These are phyloP conservation scores for Stichodactyla mertensii DNA, from an alignment of 64 coral and sea anemone species.

Conservation along the genomic window DNA sequence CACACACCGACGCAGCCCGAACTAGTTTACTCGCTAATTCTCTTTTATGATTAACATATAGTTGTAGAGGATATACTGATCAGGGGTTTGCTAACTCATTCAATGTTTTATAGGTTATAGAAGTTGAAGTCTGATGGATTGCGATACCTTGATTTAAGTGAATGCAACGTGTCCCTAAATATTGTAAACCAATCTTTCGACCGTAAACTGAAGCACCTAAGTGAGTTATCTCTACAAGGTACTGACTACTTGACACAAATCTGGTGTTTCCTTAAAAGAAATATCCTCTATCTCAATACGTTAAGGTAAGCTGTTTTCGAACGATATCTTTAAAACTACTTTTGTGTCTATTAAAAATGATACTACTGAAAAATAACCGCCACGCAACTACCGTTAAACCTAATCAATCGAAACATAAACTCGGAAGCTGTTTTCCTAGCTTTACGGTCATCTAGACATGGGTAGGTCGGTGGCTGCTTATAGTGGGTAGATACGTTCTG, in stretches of 20 bases:
- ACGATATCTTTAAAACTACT: neutral
- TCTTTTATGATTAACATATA: too few relatives aligned
- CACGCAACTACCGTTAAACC: too few relatives aligned
- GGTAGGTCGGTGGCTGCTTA: too few relatives aligned
- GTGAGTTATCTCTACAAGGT: neutral
- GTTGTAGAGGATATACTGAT: too few relatives aligned
- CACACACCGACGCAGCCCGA: too few relatives aligned
- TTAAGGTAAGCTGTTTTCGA: neutral
- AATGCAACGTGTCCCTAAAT: neutral
- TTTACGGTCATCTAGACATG: too few relatives aligned
- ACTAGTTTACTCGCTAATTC: too few relatives aligned
- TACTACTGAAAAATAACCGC: neutral
- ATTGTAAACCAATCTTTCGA: neutral
- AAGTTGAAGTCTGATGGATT: slow-evolving; percentile 1
- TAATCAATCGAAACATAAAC: too few relatives aligned
- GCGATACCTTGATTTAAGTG: neutral
- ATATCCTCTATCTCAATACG: neutral
- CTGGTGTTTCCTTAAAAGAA: neutral
- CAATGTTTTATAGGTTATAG: neutral
- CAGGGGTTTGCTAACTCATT: too few relatives aligned
- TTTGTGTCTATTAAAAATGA: neutral
- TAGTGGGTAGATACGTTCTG: too few relatives aligned
- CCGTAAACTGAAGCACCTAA: neutral
- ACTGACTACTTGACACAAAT: neutral
- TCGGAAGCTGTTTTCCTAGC: too few relatives aligned